Base-by-base conservation (phyloP, 2,113 vertebrate species). In the Cephalopterus ornatus region DNA sequence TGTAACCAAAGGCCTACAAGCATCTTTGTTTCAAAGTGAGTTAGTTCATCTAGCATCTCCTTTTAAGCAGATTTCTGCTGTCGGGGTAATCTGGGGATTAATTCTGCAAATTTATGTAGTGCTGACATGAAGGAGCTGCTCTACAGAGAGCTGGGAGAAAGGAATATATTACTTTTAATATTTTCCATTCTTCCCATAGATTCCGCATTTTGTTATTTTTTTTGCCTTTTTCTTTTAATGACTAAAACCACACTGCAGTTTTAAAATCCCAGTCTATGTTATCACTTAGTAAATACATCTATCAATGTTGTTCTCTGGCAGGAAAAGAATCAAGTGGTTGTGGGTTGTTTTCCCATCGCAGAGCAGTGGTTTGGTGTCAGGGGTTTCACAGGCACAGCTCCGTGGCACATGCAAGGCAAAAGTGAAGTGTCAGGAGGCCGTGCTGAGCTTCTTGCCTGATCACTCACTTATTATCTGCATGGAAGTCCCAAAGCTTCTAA, bases 21-120 rank as follows among this genome's bases (percentile, higher is more conserved):
- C 12, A 32, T 75, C 61, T 78, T 81, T 0, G 1, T 93, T 93
- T 87, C 39, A 63, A 59, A 87, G 65, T 58, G 14, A 67, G 35
- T 1, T 37, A 59, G 33, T 71, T 63, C 32, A 67, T 63, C 23
- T 58, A 67, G 35, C 74, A 75, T 87, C 56, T 93, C 50, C 77
- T 89, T 89, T 94, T 89, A 93, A 94, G 90, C 28, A 81, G 56
- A 72, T 78, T 87, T 93, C 41, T 35, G 35, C 77, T 79, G 33
- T 75, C 44, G 49, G 89, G 47, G 24, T 80, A 75, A 78, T 56
- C 52, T 67, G 74, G 33, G 53, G 32, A 75, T 92, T 79, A 82
- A 50, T 93, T 94, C 74, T 89, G 27, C 35, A 71, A 75, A 87
- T 0, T 39, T 39, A 22, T 0, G 1, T 68, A 44, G 66, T 47